A percentile compares a stretch with the other conserved stretches of the same genome.
Evolutionary conservation across 2,113 vertebrate genomes (phyloP).

Genomic region (Crotophaga sulcirostris): DNA sequence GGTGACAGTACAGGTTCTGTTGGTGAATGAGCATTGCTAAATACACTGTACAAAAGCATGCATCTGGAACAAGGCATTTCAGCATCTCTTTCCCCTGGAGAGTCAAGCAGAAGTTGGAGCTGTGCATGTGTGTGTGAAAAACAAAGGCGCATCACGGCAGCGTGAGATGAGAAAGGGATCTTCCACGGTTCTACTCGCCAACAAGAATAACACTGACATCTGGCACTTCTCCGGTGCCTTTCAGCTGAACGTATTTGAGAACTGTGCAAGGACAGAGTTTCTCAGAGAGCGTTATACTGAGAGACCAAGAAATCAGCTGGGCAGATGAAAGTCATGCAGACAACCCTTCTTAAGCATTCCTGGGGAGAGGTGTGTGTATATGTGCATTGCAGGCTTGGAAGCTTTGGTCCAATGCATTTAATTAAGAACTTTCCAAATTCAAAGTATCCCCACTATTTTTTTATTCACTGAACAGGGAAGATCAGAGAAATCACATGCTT

Average conservation of each 20-base stretch:
- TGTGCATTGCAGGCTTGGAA: background rate
- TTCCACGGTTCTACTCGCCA: background rate
- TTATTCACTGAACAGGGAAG: background rate
- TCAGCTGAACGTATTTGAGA: background rate
- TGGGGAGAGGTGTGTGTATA: no score
- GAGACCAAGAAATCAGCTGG: background rate
- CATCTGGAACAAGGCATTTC: background rate
- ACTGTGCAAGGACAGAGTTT: background rate
- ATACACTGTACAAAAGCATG: background rate
- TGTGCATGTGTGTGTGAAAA: background rate
- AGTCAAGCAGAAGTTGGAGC: background rate
- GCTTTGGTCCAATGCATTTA: background rate
- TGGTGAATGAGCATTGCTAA: background rate
- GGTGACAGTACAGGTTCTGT: background rate
- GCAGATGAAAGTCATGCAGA: background rate
- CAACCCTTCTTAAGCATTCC: background rate
- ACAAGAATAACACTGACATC: background rate
- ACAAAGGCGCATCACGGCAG: rapidly evolving
- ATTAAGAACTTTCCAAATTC: background rate
- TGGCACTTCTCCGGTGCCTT: background rate
- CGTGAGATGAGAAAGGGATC: background rate
- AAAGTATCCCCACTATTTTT: background rate
- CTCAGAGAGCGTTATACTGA: background rate
- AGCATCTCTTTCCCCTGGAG: background rate
- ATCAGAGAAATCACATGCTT: rapidly evolving